Base-by-base conservation (phyloP, 1,140 invertebrate species). In the Mamestra configurata region DNA sequence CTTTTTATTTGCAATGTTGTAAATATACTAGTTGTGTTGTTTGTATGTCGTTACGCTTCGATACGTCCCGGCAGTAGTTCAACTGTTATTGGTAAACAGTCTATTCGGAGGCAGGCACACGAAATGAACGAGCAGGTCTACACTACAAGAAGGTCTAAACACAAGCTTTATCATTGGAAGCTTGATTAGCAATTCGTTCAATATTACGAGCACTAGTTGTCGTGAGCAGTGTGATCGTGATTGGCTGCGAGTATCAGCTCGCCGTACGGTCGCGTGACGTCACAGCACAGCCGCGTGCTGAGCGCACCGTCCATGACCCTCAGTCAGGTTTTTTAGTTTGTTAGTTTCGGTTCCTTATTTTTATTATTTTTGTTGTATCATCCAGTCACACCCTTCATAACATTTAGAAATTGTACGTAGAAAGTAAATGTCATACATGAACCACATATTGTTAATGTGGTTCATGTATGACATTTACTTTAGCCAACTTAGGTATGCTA, bases 361-460 rank as follows among this genome's bases (percentile, higher is more conserved):
- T 66, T 20, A 20, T 66, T 20, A 11, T 43, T 40, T 66, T 77
- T 20, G 77, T 80, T 84, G 79, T 73, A 75, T 80, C 85, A 85
- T 87, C 77, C 27, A 49, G 22, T 51, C 64, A 43, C 64, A 68
- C 6, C 40, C 40, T 35, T 15, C 66, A 51, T 66, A 24, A 61
- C 7, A 35, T 22, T 59, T 59, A 59, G 55, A 27, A 4, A 15
- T 27, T 31, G 1, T 22, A 22, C 51, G 51, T 53, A 53, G 51
- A 22, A 10, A 53, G 10, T 53, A 53, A 53, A 22, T 24, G 20
- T 10, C 4, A 22, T 11, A 22, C 8, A 22, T 22, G 18, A 22
- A 53, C n/a, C 18, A 53, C 1, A 53, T 20, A n/a, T n/a, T n/a
- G n/a, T n/a, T n/a, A n/a, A n/a, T n/a, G n/a, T n/a, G n/a, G n/a